Conservation (phyloP, 2,888 invertebrate species). For the Tachina fera region DNA sequence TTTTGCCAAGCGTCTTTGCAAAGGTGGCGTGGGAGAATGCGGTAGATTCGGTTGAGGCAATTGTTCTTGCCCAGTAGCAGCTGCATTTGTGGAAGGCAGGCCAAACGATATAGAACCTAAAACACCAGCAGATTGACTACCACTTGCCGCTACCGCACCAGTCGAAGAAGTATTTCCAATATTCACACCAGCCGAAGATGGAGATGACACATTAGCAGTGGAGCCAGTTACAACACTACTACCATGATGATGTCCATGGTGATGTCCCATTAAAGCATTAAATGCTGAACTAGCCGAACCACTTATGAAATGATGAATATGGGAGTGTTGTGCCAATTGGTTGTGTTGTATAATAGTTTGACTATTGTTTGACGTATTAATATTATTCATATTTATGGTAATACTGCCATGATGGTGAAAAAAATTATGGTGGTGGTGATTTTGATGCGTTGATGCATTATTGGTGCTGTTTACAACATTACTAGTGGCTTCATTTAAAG, state of each 20-base stretch:
- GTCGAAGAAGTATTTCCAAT: constrained; percentile 76
- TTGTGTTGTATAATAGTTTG: constrained; percentile 43
- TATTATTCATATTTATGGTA: constrained; percentile 73
- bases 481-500: constrained; percentile 80
- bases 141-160: constrained; percentile 84
- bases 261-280: constrained; percentile 80
- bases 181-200: constrained; percentile 62
- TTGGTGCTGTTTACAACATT: constrained; percentile 34
- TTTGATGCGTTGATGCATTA: constrained; percentile 54
- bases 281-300: constrained; percentile 81
- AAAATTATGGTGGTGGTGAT: constrained; percentile 71
- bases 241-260: constrained; percentile 74
- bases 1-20: constrained; percentile 94
- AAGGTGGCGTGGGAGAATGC: constrained; percentile 91
- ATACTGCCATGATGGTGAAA: constrained; percentile 73
- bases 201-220: constrained; percentile 54
- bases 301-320: constrained; percentile 81
- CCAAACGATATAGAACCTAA: constrained; percentile 79
- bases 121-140: constrained; percentile 81
- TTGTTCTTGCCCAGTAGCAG: constrained; percentile 56
- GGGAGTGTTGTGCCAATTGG: constrained; percentile 73
- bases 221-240: constrained; percentile 57
- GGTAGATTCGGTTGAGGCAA: constrained; percentile 82
- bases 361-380: constrained; percentile 72
- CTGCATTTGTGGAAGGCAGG: constrained; percentile 72